Evolutionary conservation across 2,113 vertebrate genomes (phyloP), one percentile per base, ranked within the genome.

Genomic region (Cyphomyrus discorhynchus): DNA sequence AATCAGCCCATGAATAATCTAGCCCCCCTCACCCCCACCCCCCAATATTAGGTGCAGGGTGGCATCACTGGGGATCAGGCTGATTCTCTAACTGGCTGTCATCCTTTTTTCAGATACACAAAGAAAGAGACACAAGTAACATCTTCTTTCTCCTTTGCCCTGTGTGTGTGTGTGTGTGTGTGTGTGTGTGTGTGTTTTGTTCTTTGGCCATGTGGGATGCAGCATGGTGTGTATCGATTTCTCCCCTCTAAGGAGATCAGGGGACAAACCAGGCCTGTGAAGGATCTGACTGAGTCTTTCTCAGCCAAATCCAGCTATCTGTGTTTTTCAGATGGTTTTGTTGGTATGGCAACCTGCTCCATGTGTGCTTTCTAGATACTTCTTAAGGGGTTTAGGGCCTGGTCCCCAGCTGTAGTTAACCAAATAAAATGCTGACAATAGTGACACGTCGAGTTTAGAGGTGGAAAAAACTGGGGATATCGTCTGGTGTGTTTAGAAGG

Each of bases 101-200:
- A 97, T 96, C 96, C 95, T 91, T 96, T 97, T 97, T 94, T 87
- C 95, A 97, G 97, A 97, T 94, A 94, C 80, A 95, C 95, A 96
- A 95, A 96, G 94, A 96, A 96, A 96, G 94, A 96, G 96, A 96
- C 93, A 96, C 95, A 95, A 91, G 93, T 91, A 92, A 93, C 83
- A 94, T 96, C 96, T 95, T 95, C 94, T 95, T 95, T 95, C 94
- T 92, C 17, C 19, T 95, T 93, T 97, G 90, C 90, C 77, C 93
- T 93, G 93, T 91, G 93, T 90, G 93, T 91, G 92, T 70, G 90
- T 89, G 80, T 66, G 24, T 89, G 50, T 88, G 89, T 88, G 80
- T 50, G 84, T 80, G 88, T 80, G 88, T 45, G 53, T 45, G 24
- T 90, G 86, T 50, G 84, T 82, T 92, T 92, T 90, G 49, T 50